A percentile compares a stretch with the other conserved stretches of the same genome.
Evolutionary conservation across 2,888 invertebrate species (phyloP).

Genomic region (Alviniconcha strummeri): DNA sequence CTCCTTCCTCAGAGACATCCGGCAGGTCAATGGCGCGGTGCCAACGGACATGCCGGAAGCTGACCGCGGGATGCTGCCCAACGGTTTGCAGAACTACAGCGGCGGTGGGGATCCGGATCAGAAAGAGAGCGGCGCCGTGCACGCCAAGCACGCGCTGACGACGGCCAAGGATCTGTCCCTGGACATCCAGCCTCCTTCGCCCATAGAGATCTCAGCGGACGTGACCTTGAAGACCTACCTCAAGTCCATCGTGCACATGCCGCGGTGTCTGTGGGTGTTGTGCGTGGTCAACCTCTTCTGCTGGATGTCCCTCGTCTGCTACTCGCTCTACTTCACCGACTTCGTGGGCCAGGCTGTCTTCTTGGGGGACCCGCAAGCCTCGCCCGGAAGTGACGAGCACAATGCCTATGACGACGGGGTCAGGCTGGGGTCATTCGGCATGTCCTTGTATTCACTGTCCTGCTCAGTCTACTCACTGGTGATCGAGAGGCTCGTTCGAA

Average conservation of each 20-base stretch:
- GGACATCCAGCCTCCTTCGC: background rate
- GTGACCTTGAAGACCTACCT: slow-evolving; percentile 84
- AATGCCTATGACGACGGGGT: slow-evolving; percentile 89
- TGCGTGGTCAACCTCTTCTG: slow-evolving; percentile 96
- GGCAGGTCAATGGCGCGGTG: background rate
- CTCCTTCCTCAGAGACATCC: background rate
- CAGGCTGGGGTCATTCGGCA: slow-evolving; percentile 96
- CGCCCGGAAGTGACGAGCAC: slow-evolving; percentile 67
- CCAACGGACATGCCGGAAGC: background rate
- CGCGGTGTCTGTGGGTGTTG: slow-evolving; percentile 86
- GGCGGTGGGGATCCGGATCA: background rate
- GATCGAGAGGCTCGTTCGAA: slow-evolving; percentile 89
- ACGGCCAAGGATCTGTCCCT: background rate
- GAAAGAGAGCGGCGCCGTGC: background rate
- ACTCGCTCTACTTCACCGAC: slow-evolving; percentile 96
- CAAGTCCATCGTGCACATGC: slow-evolving; percentile 93
- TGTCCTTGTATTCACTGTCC: slow-evolving; percentile 91
- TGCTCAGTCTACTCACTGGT: slow-evolving; percentile 93
- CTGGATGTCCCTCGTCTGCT: slow-evolving; percentile 98
- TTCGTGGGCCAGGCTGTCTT: slow-evolving; percentile 87
- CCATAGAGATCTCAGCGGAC: slow-evolving; percentile 54
- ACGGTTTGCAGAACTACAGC: background rate
- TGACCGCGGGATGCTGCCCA: background rate
- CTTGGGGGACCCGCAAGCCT: slow-evolving; percentile 82
- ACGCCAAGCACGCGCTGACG: background rate